Conservation (phyloP, 2,113 vertebrate species). For the Hippolais icterina region DNA sequence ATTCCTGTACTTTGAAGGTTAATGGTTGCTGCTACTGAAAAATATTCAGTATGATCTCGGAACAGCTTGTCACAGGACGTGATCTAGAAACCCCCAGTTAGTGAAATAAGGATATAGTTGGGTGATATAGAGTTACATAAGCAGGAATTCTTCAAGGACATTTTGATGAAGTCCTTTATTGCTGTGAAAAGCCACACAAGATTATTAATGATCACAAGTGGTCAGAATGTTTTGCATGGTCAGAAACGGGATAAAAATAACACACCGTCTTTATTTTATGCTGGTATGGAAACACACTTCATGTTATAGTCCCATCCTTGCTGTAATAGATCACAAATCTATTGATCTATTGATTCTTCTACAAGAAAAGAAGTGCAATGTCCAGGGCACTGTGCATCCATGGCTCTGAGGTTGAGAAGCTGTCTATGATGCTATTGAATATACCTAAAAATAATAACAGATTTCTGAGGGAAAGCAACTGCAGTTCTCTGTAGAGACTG, state of each 20-base stretch:
- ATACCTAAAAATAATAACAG: neutral
- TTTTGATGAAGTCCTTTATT: neutral
- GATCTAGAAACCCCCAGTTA: neutral
- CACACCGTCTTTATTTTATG: neutral
- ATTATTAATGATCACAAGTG: slow-evolving; percentile 4
- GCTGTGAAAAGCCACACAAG: neutral
- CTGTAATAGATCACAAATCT: neutral
- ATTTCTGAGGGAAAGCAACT: neutral
- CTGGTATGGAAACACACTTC: neutral
- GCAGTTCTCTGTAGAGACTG: neutral
- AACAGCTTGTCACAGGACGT: neutral
- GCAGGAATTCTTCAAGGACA: neutral
- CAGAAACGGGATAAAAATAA: neutral
- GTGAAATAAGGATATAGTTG: neutral
- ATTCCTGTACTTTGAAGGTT: neutral
- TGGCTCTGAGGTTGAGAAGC: neutral
- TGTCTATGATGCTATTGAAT: neutral
- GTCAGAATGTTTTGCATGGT: neutral
- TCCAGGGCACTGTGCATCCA: neutral
- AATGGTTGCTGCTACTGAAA: neutral
- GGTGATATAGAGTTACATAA: neutral
- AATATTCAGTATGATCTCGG: neutral
- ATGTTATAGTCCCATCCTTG: neutral
- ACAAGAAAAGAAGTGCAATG: neutral
- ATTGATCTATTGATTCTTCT: neutral